Conservation (phyloP, 2,797 vertebrate species). For the Pterois miles region DNA sequence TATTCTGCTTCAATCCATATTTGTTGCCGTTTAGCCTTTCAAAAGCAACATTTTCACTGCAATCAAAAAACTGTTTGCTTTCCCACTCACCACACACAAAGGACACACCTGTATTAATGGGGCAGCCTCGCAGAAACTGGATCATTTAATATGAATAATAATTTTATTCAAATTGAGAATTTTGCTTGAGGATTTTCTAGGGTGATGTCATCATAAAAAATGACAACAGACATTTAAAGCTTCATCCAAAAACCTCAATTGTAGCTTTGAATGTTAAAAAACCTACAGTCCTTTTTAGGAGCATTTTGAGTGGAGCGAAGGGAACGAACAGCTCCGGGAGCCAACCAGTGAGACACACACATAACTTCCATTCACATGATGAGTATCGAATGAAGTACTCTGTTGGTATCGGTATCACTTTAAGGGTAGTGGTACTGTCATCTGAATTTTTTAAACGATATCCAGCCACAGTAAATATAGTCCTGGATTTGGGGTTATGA, state of each 20-base stretch:
- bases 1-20: no score
- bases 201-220: not conserved
- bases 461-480: not conserved
- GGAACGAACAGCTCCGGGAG: not conserved
- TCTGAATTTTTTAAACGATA: not conserved
- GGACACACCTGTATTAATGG: no score
- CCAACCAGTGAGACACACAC: not conserved
- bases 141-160: not conserved
- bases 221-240: not conserved
- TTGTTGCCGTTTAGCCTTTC: no score
- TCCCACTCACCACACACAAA: no score
- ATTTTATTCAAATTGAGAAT: not conserved
- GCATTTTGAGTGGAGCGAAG: not conserved
- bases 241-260: no score
- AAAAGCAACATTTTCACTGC: no score
- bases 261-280: not conserved
- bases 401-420: not conserved
- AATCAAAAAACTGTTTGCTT: no score
- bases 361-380: not conserved
- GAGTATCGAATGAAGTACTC: not conserved
- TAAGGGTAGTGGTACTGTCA: not conserved
- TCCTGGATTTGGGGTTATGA: conserved; percentile 10
- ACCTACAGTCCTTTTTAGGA: not conserved
- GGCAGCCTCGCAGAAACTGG: not conserved
- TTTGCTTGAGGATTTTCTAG: not conserved